Conservation (phyloP, 2,797 vertebrate genomes). For the Danionella dracula region DNA sequence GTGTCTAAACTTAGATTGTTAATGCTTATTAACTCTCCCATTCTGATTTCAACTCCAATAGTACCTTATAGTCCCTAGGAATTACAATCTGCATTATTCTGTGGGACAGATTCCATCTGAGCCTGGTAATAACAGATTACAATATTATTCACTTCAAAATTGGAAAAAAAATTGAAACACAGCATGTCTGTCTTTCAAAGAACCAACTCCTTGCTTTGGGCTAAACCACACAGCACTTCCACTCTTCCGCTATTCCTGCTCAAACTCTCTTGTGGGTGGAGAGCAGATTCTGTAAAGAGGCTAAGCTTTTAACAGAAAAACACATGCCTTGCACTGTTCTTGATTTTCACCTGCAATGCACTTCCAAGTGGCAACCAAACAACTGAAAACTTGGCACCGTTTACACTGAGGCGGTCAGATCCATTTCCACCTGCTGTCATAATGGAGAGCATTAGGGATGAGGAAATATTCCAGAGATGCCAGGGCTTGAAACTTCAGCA, state of each 20-base stretch:
- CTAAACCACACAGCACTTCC: neutral
- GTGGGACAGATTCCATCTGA: too few relatives aligned
- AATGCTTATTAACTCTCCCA: too few relatives aligned
- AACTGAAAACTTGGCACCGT: constrained; percentile 16
- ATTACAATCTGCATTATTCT: too few relatives aligned
- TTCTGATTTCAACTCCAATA: too few relatives aligned
- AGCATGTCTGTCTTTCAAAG: neutral
- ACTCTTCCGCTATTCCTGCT: neutral
- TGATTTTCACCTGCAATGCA: constrained; percentile 21
- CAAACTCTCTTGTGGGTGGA: constrained; percentile 7
- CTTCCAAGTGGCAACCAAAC: constrained; percentile 9
- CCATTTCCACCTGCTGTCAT: constrained; percentile 12
- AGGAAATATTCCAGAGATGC: neutral
- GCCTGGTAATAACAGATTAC: too few relatives aligned
- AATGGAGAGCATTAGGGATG: constrained; percentile 7
- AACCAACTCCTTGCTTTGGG: neutral
- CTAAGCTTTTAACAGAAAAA: constrained; percentile 26
- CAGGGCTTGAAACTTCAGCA: neutral
- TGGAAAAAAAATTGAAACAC: neutral
- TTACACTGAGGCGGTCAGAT: neutral
- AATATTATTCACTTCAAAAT: too few relatives aligned
- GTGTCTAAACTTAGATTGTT: too few relatives aligned
- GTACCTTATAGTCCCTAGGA: too few relatives aligned
- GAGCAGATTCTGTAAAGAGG: constrained; percentile 7
- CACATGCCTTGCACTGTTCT: constrained; percentile 12